Conservation (phyloP, 37 sponge, comb jelly and placozoan genomes). For the Mnemiopsis leidyi region DNA sequence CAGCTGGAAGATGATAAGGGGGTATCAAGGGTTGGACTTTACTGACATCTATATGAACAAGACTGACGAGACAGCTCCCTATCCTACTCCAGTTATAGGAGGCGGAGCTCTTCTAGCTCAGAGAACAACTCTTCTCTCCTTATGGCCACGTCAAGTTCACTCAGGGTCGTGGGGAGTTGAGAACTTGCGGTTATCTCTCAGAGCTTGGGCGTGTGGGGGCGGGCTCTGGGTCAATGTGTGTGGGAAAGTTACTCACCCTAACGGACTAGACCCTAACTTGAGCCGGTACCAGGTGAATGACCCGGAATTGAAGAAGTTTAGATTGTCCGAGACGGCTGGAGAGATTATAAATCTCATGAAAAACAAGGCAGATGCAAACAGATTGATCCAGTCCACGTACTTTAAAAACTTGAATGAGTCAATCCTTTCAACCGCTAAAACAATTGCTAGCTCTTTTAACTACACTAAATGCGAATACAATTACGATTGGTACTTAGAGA, state of each 20-base stretch:
- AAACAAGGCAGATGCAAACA: neutral
- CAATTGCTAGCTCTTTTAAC: neutral
- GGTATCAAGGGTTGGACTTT: neutral
- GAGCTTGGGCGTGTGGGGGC: conserved; percentile 40
- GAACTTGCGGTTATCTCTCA: neutral
- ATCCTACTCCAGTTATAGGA: neutral
- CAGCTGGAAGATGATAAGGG: neutral
- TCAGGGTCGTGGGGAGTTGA: conserved; percentile 21
- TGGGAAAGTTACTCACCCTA: neutral
- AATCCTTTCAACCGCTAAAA: neutral
- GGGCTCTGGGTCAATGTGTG: neutral
- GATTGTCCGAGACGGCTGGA: neutral
- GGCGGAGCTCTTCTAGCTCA: neutral
- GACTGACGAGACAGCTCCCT: neutral
- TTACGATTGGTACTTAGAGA: neutral
- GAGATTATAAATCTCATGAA: neutral
- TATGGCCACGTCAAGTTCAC: neutral
- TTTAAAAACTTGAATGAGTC: neutral
- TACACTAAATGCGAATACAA: neutral
- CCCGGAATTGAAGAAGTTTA: neutral
- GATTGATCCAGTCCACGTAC: neutral
- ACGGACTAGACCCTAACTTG: conserved; percentile 22
- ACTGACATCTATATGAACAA: neutral
- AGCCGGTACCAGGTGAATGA: neutral
- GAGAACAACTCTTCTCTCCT: neutral